Conservation (phyloP, 2,113 vertebrate species). For the Bothrops jararaca region DNA sequence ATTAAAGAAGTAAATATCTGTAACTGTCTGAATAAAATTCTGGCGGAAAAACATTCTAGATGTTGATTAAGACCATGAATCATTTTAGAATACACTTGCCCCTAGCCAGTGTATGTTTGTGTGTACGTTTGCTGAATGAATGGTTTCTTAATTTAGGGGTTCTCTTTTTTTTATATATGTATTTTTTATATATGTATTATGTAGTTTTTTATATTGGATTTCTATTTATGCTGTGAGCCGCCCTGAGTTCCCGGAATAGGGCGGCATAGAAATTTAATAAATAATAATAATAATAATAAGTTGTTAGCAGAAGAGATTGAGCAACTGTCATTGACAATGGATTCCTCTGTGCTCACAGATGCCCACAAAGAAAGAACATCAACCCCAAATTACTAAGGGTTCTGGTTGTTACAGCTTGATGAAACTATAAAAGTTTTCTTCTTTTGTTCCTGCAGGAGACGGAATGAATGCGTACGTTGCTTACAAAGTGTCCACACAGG, state of each 20-base stretch:
- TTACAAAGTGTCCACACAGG: slow-evolving; percentile 95
- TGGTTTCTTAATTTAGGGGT: too few relatives aligned
- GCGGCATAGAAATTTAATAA: too few relatives aligned
- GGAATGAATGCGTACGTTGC: slow-evolving; percentile 97
- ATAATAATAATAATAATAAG: too few relatives aligned
- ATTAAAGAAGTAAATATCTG: not conserved
- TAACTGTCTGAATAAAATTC: not conserved
- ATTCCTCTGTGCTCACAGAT: too few relatives aligned
- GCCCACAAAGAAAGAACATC: not conserved
- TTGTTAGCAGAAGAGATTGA: not conserved
- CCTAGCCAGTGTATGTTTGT: too few relatives aligned
- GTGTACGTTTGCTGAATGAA: too few relatives aligned
- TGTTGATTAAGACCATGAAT: not conserved
- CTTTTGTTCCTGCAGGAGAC: slow-evolving; percentile 75
- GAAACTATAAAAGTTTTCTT: not conserved
- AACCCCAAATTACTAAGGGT: not conserved
- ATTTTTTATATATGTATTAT: too few relatives aligned
- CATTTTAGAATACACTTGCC: not conserved
- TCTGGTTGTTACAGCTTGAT: not conserved
- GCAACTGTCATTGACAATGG: not conserved
- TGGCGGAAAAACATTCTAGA: not conserved
- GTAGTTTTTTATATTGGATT: too few relatives aligned
- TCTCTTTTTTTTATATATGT: too few relatives aligned
- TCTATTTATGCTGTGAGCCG: too few relatives aligned
- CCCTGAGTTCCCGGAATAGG: too few relatives aligned